phyloP scores from a whole-genome alignment of 1,140 invertebrate genomes.

The Metaphire vulgaris region DNA sequence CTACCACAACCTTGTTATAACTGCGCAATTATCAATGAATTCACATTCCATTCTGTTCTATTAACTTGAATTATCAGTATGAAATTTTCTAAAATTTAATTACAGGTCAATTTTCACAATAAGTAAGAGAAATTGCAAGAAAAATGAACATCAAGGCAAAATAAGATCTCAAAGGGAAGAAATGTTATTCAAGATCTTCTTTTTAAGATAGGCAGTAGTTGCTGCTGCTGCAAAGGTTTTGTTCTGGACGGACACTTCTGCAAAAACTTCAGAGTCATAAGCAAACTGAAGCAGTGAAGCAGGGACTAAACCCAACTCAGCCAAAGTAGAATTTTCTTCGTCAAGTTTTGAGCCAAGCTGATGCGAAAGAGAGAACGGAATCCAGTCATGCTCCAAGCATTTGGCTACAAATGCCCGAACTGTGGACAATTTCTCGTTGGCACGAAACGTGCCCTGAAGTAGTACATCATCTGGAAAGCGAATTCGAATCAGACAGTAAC shows the following conservation, averaged over 20 bases:
- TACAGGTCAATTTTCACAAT: no score
- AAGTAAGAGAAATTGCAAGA: no score
- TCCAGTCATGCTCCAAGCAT: conserved; percentile 43
- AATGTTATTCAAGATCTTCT: conserved; percentile 25
- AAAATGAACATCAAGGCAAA: no score
- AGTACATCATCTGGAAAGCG: conserved; percentile 68
- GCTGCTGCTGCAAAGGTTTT: conserved; percentile 33
- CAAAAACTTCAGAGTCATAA: conserved; percentile 41
- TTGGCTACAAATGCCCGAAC: conserved; percentile 43
- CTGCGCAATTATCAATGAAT: no score
- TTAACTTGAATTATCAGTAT: no score
- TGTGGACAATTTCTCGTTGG: conserved; percentile 39
- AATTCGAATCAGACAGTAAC: conserved; percentile 73
- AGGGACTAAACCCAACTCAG: conserved; percentile 47
- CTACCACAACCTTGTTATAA: no score
- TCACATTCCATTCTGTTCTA: no score
- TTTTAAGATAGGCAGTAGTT: conserved; percentile 32
- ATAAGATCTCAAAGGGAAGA: no score
- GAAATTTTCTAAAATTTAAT: no score
- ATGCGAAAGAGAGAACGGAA: conserved; percentile 44
- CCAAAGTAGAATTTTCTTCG: conserved; percentile 40
- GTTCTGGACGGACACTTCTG: conserved; percentile 39
- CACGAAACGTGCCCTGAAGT: conserved; percentile 48
- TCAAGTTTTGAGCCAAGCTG: conserved; percentile 38
- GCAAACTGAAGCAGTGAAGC: conserved; percentile 48